Evolutionary conservation across 2,113 vertebrate genomes (phyloP).

Genomic region (Hippolais icterina): DNA sequence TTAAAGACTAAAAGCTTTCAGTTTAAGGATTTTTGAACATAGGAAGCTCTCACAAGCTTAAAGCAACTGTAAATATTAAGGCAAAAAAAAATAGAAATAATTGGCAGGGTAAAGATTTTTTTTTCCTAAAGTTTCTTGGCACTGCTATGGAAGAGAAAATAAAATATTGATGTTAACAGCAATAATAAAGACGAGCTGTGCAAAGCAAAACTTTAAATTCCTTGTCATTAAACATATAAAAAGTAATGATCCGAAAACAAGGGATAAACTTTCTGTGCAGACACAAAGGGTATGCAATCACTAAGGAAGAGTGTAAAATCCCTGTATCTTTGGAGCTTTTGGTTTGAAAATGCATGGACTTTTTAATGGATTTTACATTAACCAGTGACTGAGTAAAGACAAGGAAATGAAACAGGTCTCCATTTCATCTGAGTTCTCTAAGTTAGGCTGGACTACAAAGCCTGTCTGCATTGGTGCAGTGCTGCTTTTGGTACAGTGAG

Average conservation of each 20-base stretch:
- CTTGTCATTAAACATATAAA: background rate
- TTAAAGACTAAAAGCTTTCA: background rate
- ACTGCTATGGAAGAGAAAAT: background rate
- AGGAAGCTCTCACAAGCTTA: background rate
- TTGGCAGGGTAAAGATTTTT: background rate
- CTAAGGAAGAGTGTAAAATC: background rate
- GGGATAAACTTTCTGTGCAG: background rate
- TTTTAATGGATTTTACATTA: slow-evolving; percentile 48
- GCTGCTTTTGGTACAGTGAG: slow-evolving; percentile 19
- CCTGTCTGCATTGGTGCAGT: slow-evolving; percentile 1
- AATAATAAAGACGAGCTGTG: background rate
- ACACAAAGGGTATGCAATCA: background rate
- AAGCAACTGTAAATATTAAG: background rate
- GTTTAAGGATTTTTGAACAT: background rate
- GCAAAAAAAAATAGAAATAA: background rate
- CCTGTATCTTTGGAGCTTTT: background rate
- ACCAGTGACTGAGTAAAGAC: slow-evolving; percentile 41
- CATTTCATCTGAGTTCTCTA: background rate
- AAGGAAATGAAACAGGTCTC: slow-evolving; percentile 63
- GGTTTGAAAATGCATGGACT: background rate
- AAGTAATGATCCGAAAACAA: background rate
- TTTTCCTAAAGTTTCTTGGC: background rate
- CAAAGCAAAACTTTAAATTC: background rate
- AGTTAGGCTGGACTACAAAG: slow-evolving; percentile 45
- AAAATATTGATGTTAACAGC: background rate